These are phyloP conservation scores for Belgica antarctica DNA, from an alignment of 2,888 invertebrate species.

Conservation along the genomic window DNA sequence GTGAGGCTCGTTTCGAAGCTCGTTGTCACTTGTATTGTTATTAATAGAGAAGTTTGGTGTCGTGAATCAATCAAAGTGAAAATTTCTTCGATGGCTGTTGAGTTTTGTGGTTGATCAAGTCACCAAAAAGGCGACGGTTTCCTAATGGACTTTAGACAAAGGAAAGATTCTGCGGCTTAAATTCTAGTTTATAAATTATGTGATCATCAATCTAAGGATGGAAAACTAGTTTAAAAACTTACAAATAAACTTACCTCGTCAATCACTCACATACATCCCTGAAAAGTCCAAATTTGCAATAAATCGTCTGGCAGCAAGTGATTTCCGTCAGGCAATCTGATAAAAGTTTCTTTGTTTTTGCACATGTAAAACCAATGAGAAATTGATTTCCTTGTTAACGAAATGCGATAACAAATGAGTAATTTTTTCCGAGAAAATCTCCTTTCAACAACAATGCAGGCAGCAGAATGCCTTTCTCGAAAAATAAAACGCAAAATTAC, in stretches of 20 bases:
- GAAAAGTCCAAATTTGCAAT: no score
- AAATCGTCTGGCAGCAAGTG: no score
- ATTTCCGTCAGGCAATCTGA: neutral
- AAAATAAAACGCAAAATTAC: neutral
- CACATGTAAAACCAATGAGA: conserved; percentile 17
- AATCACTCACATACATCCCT: no score
- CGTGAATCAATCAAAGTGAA: neutral
- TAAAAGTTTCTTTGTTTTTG: neutral
- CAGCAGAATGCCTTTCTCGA: conserved; percentile 10
- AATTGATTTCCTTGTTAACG: conserved; percentile 9
- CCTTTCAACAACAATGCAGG: neutral
- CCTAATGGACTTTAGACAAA: no score
- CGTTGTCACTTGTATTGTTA: conserved; percentile 1
- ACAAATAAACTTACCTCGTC: no score
- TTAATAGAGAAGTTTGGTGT: conserved; percentile 6
- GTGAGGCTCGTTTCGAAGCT: neutral
- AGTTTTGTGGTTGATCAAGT: no score
- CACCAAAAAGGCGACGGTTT: no score
- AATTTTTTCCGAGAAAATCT: conserved; percentile 17
- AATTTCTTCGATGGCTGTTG: no score
- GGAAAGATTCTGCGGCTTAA: no score
- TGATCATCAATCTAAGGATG: no score
- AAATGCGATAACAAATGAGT: conserved; percentile 18
- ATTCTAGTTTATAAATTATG: no score
- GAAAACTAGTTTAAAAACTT: no score